Evolutionary conservation across 2,113 vertebrate species (phyloP).

Genomic region (Myrmophylax atrothorax): DNA sequence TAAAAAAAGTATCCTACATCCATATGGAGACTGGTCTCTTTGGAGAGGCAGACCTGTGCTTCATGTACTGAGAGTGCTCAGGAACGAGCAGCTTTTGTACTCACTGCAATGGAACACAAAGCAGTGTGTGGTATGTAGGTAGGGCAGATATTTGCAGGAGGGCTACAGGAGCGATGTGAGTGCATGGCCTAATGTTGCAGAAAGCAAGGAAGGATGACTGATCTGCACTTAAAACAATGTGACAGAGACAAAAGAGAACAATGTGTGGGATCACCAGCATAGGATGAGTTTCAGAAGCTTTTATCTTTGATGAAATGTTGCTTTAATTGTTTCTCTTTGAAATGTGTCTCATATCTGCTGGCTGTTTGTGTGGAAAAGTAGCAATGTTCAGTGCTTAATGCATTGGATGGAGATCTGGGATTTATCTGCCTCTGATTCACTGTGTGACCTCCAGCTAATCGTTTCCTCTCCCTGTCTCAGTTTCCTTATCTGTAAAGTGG

Average conservation of each 20-base stretch:
- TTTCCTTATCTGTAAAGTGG: conserved; percentile 58
- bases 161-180: not conserved
- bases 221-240: not conserved
- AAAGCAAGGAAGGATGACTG: not conserved
- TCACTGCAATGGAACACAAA: not conserved
- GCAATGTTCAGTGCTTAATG: not conserved
- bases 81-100: not conserved
- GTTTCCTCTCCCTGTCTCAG: conserved; percentile 29
- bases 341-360: not conserved
- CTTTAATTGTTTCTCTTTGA: conserved; percentile 48
- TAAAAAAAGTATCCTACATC: not conserved
- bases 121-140: fast-evolving
- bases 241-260: not conserved
- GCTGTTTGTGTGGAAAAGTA: conserved; percentile 4
- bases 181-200: not conserved
- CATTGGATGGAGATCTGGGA: conserved; percentile 1
- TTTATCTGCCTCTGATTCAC: conserved; percentile 36
- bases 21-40: not conserved
- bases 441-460: conserved; percentile 41
- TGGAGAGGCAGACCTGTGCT: not conserved
- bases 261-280: not conserved
- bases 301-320: conserved; percentile 36
- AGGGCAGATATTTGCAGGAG: not conserved
- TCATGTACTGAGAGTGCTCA: fast-evolving
- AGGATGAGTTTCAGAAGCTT: conserved; percentile 37